These are phyloP conservation scores for Polyommatus icarus DNA, from an alignment of 2,888 invertebrate species.

Conservation along the genomic window DNA sequence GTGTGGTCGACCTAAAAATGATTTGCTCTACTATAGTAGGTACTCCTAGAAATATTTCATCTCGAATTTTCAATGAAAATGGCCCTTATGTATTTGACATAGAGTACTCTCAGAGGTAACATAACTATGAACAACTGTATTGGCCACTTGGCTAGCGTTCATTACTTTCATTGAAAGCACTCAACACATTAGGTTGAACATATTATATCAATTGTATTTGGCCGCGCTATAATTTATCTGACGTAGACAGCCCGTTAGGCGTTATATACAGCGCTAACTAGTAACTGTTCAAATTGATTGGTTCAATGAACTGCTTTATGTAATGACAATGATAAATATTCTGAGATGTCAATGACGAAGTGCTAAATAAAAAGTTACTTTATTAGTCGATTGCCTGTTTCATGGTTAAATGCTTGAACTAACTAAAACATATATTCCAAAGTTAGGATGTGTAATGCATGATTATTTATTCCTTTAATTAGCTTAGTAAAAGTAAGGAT, in stretches of 20 bases:
- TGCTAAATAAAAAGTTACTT: neutral
- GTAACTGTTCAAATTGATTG: conserved; percentile 11
- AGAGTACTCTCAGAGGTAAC: neutral
- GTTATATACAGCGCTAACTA: neutral
- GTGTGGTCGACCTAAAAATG: neutral
- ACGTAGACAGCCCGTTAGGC: neutral
- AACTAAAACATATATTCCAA: neutral
- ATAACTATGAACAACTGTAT: neutral
- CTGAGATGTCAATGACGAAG: neutral
- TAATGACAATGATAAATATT: conserved; percentile 5
- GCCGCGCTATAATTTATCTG: conserved; percentile 7
- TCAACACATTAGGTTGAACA: conserved; percentile 2
- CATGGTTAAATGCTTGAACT: too few species aligned
- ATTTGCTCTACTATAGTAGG: neutral
- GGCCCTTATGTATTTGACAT: neutral
- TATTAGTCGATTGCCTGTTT: neutral
- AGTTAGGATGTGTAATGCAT: neutral
- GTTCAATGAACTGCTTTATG: conserved; percentile 21
- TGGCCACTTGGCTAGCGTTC: neutral
- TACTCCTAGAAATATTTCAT: neutral
- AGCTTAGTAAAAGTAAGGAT: neutral
- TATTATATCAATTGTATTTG: neutral
- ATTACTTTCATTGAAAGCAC: conserved; percentile 2
- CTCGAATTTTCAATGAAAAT: neutral
- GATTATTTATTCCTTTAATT: neutral